These are phyloP conservation scores for Seriola quinqueradiata DNA, from an alignment of 2,113 vertebrate genomes.

Conservation along the genomic window DNA sequence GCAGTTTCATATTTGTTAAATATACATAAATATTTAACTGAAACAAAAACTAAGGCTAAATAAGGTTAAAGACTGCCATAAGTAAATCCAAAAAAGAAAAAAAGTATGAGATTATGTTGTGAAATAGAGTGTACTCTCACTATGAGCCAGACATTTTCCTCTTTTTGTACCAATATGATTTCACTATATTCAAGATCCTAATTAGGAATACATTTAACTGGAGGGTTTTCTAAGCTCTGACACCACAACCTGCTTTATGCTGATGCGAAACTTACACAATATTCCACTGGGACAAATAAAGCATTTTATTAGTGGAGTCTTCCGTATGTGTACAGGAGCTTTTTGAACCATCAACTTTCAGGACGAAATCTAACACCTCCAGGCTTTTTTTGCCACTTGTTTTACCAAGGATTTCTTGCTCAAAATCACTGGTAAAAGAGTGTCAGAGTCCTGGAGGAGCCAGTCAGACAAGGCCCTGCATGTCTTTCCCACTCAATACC, in stretches of 20 bases:
- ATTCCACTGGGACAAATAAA: constrained; percentile 21
- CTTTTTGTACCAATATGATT: background rate
- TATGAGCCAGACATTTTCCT: background rate
- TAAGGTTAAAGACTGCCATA: background rate
- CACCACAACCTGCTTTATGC: background rate
- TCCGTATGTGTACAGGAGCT: background rate
- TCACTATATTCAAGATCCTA: background rate
- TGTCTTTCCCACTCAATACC: constrained; percentile 27
- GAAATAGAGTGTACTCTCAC: background rate
- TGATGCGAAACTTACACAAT: constrained; percentile 23
- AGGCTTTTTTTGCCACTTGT: background rate
- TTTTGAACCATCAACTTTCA: background rate
- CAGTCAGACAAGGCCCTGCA: constrained; percentile 12
- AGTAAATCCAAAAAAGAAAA: background rate
- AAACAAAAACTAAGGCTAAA: background rate
- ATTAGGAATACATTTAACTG: background rate
- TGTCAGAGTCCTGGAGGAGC: background rate
- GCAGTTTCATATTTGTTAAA: background rate
- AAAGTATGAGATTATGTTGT: too few relatives aligned
- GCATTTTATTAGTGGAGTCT: background rate
- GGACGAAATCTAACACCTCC: background rate
- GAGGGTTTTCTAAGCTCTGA: background rate
- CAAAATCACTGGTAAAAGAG: background rate
- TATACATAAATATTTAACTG: background rate
- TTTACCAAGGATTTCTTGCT: background rate